Evolutionary conservation across 1,140 invertebrate species (phyloP).

Genomic region (Thereuonema tuberculata): DNA sequence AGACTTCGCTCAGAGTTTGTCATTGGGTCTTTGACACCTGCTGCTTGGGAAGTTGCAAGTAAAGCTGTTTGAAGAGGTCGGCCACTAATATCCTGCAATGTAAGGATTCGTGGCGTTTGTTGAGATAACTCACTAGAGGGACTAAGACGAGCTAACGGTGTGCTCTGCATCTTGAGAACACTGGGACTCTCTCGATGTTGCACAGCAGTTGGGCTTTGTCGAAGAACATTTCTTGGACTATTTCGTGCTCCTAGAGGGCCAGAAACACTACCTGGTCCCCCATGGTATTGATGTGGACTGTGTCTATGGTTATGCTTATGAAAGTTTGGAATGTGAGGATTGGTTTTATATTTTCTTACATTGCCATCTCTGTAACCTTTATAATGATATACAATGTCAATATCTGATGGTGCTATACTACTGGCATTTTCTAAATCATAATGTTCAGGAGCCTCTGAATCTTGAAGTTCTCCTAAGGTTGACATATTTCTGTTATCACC

Average conservation of each 20-base stretch:
- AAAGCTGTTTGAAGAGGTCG: conserved; percentile 77
- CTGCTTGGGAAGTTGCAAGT: conserved; percentile 59
- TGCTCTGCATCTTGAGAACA: conserved; percentile 50
- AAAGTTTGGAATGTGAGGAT: conserved; percentile 25
- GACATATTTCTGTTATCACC: conserved; percentile 31
- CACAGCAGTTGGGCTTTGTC: conserved; percentile 22
- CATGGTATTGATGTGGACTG: conserved; percentile 25
- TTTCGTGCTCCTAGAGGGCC: conserved; percentile 44
- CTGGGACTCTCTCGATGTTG: conserved; percentile 29
- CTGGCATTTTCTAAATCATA: conserved; percentile 95
- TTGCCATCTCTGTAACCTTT: conserved; percentile 73
- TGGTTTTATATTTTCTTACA: conserved; percentile 61
- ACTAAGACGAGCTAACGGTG: conserved; percentile 72
- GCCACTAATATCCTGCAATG: conserved; percentile 81
- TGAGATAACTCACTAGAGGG: conserved; percentile 82
- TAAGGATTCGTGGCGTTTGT: conserved; percentile 78
- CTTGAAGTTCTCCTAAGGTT: conserved; percentile 45
- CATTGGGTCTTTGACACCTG: conserved; percentile 30
- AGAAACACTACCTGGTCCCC: conserved; percentile 7
- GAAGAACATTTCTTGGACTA: conserved; percentile 25
- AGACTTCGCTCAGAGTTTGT: conserved; percentile 78
- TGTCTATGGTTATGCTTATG: conserved; percentile 29
- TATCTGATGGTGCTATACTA: conserved; percentile 91
- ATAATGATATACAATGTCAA: conserved; percentile 93
- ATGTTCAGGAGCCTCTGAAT: conserved; percentile 80